These are phyloP conservation scores for Ammodytes marinus DNA, from an alignment of 2,113 vertebrate genomes.

Conservation along the genomic window DNA sequence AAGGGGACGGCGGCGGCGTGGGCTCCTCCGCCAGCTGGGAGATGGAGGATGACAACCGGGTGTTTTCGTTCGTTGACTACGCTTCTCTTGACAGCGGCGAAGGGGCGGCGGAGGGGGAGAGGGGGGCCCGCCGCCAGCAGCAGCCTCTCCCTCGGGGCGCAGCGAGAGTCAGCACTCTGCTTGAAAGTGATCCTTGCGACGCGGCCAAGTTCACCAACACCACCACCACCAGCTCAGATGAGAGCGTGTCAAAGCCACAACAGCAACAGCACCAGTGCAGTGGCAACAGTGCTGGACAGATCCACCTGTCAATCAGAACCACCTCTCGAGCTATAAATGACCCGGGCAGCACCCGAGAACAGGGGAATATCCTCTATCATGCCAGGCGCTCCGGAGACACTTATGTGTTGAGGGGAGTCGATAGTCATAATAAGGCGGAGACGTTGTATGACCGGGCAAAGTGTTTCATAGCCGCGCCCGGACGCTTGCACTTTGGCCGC, in stretches of 20 bases:
- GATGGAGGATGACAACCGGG: conserved; percentile 89
- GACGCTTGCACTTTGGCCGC: conserved; percentile 88
- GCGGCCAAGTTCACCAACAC: conserved; percentile 72
- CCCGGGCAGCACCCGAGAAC: conserved; percentile 87
- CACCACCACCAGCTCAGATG: conserved; percentile 77
- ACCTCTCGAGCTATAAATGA: conserved; percentile 95
- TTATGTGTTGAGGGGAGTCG: conserved; percentile 82
- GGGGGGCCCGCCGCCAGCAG: conserved; percentile 26
- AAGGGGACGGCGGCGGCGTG: conserved; percentile 85
- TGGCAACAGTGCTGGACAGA: conserved; percentile 86
- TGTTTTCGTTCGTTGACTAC: conserved; percentile 93
- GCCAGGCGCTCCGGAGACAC: conserved; percentile 89
- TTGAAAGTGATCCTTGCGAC: conserved; percentile 82
- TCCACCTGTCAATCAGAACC: conserved; percentile 96
- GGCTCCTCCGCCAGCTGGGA: conserved; percentile 90
- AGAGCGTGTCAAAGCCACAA: conserved; percentile 78
- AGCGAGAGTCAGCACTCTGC: conserved; percentile 84
- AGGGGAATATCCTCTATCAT: conserved; percentile 84
- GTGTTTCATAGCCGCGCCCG: conserved; percentile 84
- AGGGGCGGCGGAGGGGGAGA: conserved; percentile 68
- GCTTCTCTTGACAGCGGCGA: conserved; percentile 89
- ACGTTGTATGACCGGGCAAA: conserved; percentile 67
- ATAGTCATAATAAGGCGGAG: conserved; percentile 66
- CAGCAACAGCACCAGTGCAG: conserved; percentile 62
- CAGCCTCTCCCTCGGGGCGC: conserved; percentile 76